Evolutionary conservation across 2,113 vertebrate species (phyloP).

Genomic region (Podilymbus podiceps): DNA sequence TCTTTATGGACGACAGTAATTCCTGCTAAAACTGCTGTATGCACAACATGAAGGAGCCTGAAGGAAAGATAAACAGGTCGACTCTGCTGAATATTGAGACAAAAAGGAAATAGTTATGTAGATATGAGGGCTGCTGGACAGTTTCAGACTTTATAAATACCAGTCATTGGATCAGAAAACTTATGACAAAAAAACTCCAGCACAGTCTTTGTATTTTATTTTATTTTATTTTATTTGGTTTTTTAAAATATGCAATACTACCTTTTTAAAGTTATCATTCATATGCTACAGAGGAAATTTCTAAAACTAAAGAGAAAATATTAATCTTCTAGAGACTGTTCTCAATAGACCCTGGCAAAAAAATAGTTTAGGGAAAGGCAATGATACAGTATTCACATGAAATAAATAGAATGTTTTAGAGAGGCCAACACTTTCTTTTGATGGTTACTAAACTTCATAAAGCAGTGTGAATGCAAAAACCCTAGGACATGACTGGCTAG

Average conservation of each 20-base stretch:
- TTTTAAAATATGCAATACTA: not conserved
- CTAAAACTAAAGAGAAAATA: not conserved
- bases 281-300: not conserved
- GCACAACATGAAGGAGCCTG: not conserved
- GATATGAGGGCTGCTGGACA: not conserved
- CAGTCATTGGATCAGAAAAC: not conserved
- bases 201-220: not conserved
- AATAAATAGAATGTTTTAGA: not conserved
- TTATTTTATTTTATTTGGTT: not conserved
- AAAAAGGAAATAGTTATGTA: not conserved
- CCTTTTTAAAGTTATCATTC: not conserved
- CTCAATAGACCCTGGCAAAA: not conserved
- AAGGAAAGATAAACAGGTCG: not conserved
- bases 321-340: not conserved
- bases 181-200: fast-evolving
- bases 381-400: not conserved
- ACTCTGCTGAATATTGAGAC: not conserved
- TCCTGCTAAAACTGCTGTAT: not conserved
- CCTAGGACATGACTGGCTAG: not conserved
- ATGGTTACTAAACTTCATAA: not conserved
- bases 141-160: not conserved
- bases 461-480: not conserved
- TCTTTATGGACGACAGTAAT: not conserved
- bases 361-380: not conserved
- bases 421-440: not conserved